phyloP scores from a whole-genome alignment of 1,140 invertebrate genomes.

The Sitophilus oryzae region DNA sequence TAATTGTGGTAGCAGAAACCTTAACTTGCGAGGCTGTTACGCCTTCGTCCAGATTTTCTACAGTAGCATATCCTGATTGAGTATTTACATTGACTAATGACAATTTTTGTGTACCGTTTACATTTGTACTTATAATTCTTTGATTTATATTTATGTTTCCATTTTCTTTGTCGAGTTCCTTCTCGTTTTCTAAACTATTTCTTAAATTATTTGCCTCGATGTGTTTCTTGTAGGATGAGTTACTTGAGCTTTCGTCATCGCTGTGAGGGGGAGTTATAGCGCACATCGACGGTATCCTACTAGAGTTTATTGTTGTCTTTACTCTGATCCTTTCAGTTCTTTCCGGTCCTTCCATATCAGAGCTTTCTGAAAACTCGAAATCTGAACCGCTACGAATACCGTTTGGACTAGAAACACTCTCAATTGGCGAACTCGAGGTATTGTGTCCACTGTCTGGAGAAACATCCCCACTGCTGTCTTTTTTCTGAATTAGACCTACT shows the following conservation, averaged over 20 bases:
- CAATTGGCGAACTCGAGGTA: constrained; percentile 72
- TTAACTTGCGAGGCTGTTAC: constrained; percentile 15
- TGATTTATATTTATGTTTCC: constrained; percentile 17
- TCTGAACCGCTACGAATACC: constrained; percentile 65
- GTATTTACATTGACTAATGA: constrained; percentile 50
- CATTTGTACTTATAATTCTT: constrained; percentile 25
- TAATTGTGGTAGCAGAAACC: constrained; percentile 16
- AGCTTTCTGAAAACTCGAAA: constrained; percentile 72
- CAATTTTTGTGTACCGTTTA: constrained; percentile 46
- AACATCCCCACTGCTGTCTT: constrained; percentile 57
- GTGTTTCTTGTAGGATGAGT: constrained; percentile 27
- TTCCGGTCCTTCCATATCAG: constrained; percentile 76
- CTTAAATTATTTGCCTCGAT: constrained; percentile 24
- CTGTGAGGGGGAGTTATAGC: constrained; percentile 83
- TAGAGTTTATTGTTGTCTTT: constrained; percentile 81
- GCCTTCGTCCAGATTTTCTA: constrained; percentile 40
- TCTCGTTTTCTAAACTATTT: constrained; percentile 11
- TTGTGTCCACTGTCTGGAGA: constrained; percentile 75
- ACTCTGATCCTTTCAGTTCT: constrained; percentile 75
- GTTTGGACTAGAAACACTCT: constrained; percentile 61
- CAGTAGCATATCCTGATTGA: constrained; percentile 51
- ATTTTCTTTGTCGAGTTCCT: constrained; percentile 14
- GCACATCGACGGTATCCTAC: constrained; percentile 86
- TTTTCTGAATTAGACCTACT: constrained; percentile 55
- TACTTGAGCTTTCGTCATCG: constrained; percentile 66